Evolutionary conservation across 2,113 vertebrate genomes (phyloP).

Genomic region (Tychaedon coryphoeus): DNA sequence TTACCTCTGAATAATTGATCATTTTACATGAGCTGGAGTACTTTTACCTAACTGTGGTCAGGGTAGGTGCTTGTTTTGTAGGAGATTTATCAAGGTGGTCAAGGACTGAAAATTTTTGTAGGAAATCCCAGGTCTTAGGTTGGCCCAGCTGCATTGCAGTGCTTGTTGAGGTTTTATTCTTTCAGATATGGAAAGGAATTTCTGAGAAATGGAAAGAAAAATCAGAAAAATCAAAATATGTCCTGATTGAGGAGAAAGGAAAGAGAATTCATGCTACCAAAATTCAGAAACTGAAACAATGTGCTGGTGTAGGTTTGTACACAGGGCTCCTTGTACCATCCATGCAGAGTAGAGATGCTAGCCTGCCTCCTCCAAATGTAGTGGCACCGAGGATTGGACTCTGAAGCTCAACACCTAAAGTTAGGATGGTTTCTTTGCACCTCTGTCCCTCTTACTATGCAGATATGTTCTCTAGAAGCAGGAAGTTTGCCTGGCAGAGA

Average conservation of each 20-base stretch:
- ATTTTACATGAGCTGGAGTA: neutral
- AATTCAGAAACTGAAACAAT: neutral
- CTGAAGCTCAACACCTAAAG: neutral
- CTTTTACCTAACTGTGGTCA: neutral
- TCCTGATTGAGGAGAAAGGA: neutral
- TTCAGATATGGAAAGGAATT: neutral
- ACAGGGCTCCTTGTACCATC: neutral
- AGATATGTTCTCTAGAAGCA: neutral
- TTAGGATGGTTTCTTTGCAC: neutral
- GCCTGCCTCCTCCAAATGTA: neutral
- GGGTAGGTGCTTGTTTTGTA: neutral
- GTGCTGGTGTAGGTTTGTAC: neutral
- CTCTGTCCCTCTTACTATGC: neutral
- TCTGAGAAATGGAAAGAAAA: neutral
- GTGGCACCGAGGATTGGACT: neutral
- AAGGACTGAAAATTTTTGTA: neutral
- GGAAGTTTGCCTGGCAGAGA: rapidly evolving
- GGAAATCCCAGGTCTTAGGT: neutral
- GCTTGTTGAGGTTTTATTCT: neutral
- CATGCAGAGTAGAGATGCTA: neutral
- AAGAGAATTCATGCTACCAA: neutral
- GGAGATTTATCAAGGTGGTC: neutral
- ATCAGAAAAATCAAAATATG: neutral
- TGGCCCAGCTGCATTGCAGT: neutral
- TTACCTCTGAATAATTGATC: neutral